These are phyloP conservation scores for Falco peregrinus DNA, from an alignment of 2,797 vertebrate species.

Conservation along the genomic window DNA sequence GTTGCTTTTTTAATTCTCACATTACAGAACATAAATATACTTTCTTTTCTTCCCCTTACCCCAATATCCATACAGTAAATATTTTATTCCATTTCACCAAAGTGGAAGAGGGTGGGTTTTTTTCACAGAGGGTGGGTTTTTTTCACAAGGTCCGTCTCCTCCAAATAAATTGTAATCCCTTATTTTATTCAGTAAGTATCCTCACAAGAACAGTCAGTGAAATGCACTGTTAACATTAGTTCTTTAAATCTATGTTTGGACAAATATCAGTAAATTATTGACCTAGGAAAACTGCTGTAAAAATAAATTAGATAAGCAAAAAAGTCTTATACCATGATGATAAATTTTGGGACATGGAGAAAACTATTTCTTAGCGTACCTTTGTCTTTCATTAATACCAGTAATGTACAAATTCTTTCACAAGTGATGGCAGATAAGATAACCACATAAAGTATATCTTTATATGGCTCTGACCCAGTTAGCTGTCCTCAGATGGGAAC, in stretches of 20 bases:
- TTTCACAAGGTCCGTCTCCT: not conserved
- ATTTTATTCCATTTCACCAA: not conserved
- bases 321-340: not conserved
- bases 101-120: not conserved
- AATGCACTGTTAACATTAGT: not conserved
- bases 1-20: not conserved
- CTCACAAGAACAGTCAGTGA: not conserved
- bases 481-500: not conserved
- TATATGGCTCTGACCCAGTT: constrained; percentile 36
- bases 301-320: not conserved
- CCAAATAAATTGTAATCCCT: not conserved
- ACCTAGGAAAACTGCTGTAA: not conserved
- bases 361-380: not conserved
- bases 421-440: not conserved
- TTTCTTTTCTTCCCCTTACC: not conserved
- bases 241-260: not conserved
- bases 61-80: not conserved
- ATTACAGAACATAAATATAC: not conserved
- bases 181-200: not conserved
- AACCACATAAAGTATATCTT: not conserved
- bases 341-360: not conserved
- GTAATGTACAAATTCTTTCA: not conserved
- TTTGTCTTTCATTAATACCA: not conserved
- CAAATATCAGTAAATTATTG: not conserved
- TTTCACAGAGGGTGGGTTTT: accelerated